Evolutionary conservation across 1,140 invertebrate genomes (phyloP), one percentile per base, ranked within the genome.

Genomic region (Xylocopa sonorina): DNA sequence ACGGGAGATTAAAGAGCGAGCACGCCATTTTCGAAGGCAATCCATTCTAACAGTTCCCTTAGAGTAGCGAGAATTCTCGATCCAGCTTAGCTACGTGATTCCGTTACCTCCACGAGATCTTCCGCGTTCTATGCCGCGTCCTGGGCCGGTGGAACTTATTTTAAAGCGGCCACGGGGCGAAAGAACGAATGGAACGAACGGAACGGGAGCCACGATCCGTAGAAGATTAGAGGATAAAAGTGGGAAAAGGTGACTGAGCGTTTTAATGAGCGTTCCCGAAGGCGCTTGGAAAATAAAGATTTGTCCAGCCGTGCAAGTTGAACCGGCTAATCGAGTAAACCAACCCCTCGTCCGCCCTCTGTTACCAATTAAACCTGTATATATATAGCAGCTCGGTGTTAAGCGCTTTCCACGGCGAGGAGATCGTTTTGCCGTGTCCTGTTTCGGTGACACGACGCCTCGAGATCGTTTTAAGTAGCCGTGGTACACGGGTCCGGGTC

Each of bases 111-210:
- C 7, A 27, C 32, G n/a, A n/a, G 51, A 50, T 14, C 75, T 38
- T 43, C 55, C 60, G 72, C 72, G 66, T 79, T 82, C 72, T 69
- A 38, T 29, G 51, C 57, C 73, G 78, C 79, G 64, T 64, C 81
- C 43, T 16, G 27, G 27, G 57, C 46, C 14, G 46, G 50, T 69
- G 72, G 64, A 79, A 76, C 50, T 71, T 66, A 24, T 46, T 16
- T 41, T 12, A 7, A 53, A 75, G 62, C 27, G 34, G 29, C 27
- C 24, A 43, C 2, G 5, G 27, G 50, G 3, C 27, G 5, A 5
- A 34, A 14, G 60, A 21, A 18, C 32, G 51, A 43, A 71, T 29
- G 4, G 53, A n/a, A 12, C 16, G 4, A n/a, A n/a, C n/a, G n/a
- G n/a, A n/a, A n/a, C n/a, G n/a, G n/a, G n/a, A n/a, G n/a, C n/a